phyloP scores from a whole-genome alignment of 2,797 vertebrate species.

The Rhinella marina region DNA sequence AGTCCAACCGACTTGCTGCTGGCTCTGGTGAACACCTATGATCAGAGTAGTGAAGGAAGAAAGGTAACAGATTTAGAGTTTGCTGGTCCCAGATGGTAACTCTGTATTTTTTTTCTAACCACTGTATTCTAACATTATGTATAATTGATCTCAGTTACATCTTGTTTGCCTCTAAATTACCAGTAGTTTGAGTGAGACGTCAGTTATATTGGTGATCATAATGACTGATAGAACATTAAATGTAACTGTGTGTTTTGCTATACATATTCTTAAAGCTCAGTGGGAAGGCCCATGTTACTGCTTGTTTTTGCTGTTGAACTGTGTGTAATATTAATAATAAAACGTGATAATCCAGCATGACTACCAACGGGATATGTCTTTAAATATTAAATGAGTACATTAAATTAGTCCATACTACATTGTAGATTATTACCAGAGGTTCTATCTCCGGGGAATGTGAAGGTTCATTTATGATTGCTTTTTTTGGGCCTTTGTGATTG shows the following conservation, averaged over 20 bases:
- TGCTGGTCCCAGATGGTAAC: no score
- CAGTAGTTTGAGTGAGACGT: not conserved
- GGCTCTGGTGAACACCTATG: no score
- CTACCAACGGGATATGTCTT: not conserved
- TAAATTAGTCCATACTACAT: not conserved
- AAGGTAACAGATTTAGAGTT: no score
- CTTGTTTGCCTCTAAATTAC: no score
- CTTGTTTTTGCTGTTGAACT: not conserved
- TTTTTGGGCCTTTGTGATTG: constrained; percentile 12
- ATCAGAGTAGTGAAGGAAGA: no score
- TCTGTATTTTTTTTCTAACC: no score
- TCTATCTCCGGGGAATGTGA: constrained; percentile 4
- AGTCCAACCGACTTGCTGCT: no score
- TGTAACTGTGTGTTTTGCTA: not conserved
- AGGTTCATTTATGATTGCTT: constrained; percentile 34
- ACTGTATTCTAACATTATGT: not conserved
- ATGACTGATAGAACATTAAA: not conserved
- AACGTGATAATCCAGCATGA: not conserved
- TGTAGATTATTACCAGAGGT: constrained; percentile 35
- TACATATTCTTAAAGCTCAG: not conserved
- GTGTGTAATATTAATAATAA: constrained; percentile 24
- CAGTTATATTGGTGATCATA: not conserved
- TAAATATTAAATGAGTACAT: constrained; percentile 31
- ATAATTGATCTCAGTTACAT: not conserved
- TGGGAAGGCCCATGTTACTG: not conserved